These are phyloP conservation scores for Coregonus ussuriensis DNA, from an alignment of 2,797 vertebrate species.

Conservation along the genomic window DNA sequence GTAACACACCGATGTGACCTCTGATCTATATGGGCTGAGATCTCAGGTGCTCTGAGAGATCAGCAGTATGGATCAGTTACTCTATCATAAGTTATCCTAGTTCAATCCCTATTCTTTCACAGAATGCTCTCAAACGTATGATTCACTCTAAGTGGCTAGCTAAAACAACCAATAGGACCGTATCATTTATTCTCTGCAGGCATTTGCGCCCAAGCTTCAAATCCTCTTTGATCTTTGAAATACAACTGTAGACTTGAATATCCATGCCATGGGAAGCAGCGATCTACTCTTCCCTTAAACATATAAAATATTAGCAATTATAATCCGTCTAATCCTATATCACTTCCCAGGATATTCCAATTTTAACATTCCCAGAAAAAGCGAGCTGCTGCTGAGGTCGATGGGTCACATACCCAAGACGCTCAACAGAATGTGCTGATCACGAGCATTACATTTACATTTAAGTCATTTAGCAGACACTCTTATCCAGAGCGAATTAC, in stretches of 20 bases:
- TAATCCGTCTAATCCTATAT: not conserved
- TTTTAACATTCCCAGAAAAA: not conserved
- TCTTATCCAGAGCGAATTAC: no score
- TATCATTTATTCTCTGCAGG: not conserved
- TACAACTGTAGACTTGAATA: no score
- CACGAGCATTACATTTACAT: not conserved
- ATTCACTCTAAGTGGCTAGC: not conserved
- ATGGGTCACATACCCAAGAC: not conserved
- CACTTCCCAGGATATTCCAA: not conserved
- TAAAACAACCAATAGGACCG: not conserved
- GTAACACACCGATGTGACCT: no score
- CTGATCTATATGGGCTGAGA: not conserved
- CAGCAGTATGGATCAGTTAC: not conserved
- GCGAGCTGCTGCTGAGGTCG: not conserved
- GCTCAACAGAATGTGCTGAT: conserved; percentile 5
- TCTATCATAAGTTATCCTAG: not conserved
- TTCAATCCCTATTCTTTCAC: not conserved
- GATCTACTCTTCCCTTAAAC: not conserved
- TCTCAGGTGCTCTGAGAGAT: not conserved
- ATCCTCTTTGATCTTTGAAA: not conserved
- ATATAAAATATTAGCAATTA: not conserved
- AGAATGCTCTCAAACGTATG: not conserved
- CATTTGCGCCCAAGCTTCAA: not conserved
- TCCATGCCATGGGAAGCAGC: not conserved
- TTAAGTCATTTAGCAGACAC: no score